These are phyloP conservation scores for Euura saliciscinereae DNA, from an alignment of 1,140 invertebrate genomes.

Conservation along the genomic window DNA sequence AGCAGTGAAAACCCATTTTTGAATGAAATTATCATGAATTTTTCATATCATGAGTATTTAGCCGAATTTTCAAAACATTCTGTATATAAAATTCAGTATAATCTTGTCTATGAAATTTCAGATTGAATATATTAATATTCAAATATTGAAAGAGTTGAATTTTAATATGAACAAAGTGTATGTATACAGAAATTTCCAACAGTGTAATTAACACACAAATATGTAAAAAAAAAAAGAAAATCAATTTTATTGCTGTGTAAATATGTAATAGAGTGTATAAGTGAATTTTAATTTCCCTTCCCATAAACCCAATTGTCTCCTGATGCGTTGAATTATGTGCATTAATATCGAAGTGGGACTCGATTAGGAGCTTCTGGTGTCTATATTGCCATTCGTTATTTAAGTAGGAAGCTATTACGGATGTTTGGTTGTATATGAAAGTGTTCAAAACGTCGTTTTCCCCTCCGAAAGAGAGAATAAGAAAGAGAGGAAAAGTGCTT, in stretches of 20 bases:
- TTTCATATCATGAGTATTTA: too few species aligned
- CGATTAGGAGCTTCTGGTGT: not conserved
- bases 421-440: not conserved
- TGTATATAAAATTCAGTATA: too few species aligned
- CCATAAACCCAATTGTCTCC: not conserved
- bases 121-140: too few species aligned
- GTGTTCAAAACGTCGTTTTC: not conserved
- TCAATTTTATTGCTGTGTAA: not conserved
- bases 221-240: too few species aligned
- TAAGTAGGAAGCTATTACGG: not conserved
- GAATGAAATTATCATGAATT: too few species aligned
- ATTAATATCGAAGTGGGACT: not conserved
- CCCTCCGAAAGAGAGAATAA: not conserved
- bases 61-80: too few species aligned
- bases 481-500: not conserved
- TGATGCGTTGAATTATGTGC: not conserved
- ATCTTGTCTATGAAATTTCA: too few species aligned
- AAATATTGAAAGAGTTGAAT: too few species aligned
- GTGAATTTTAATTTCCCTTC: not conserved
- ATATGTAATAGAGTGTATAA: not conserved
- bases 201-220: too few species aligned
- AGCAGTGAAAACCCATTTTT: too few species aligned
- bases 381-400: not conserved
- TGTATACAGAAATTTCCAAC: too few species aligned
- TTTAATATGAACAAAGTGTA: too few species aligned